Percentiles rank a stretch among this genome's conserved stretches.
phyloP scores from a whole-genome alignment of 2,797 vertebrate genomes.

The Premnoplex brunnescens region DNA sequence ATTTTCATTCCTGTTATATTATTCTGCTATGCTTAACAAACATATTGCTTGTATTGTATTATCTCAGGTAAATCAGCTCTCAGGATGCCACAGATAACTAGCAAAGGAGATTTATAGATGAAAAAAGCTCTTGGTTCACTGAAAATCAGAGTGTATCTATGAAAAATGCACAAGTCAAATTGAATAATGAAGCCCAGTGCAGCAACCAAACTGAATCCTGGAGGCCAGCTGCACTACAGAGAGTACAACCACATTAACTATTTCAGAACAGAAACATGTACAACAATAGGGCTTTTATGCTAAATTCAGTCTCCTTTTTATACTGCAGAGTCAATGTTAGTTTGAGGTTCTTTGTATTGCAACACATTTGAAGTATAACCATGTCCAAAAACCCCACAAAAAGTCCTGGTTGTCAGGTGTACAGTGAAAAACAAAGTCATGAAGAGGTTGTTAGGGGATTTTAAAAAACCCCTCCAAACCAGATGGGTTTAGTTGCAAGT shows the following conservation, averaged over 20 bases:
- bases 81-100: neutral
- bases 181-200: neutral
- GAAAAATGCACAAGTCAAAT: neutral
- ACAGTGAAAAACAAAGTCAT: neutral
- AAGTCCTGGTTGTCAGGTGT: neutral
- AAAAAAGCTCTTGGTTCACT: neutral
- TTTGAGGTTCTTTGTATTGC: neutral
- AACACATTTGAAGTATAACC: neutral
- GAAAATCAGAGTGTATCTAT: neutral
- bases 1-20: neutral
- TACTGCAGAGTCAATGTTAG: fast-evolving
- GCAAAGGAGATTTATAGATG: neutral
- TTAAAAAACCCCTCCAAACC: neutral
- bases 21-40: conserved; percentile 14
- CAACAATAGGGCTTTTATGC: neutral
- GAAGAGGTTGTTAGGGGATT: neutral
- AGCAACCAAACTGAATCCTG: neutral
- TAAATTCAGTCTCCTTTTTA: neutral
- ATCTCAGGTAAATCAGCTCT: neutral
- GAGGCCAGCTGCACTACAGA: neutral
- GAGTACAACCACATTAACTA: neutral
- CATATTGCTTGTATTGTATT: conserved; percentile 4
- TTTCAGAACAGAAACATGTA: neutral
- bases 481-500: neutral
- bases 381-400: fast-evolving